Conservation (phyloP, 2,113 vertebrate genomes). For the Platichthys stellatus region DNA sequence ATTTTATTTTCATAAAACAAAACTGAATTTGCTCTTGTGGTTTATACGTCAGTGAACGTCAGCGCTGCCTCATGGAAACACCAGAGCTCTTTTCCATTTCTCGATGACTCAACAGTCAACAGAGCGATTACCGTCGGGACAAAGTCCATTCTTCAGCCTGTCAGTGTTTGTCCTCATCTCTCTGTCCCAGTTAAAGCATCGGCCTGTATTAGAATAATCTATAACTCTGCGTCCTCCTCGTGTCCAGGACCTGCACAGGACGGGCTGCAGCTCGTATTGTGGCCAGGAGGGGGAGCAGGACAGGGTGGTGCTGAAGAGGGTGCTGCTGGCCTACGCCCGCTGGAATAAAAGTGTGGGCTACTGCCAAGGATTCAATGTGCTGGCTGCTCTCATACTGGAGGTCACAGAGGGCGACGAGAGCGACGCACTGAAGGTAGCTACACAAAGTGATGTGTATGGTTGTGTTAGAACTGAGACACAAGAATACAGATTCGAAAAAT, state of each 20-base stretch:
- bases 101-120: constrained; percentile 33
- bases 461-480: no score
- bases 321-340: constrained; percentile 76
- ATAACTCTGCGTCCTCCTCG: not conserved
- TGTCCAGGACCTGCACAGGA: constrained; percentile 79
- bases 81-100: constrained; percentile 1
- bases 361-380: constrained; percentile 78
- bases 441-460: not conserved
- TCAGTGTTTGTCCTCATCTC: not conserved
- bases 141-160: constrained; percentile 31
- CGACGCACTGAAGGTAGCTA: constrained; percentile 72
- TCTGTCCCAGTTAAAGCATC: not conserved
- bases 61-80: constrained; percentile 56
- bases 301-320: constrained; percentile 78
- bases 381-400: constrained; percentile 76
- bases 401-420: constrained; percentile 76
- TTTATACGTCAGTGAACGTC: constrained; percentile 36
- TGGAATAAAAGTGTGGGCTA: constrained; percentile 79
- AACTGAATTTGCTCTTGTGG: no score
- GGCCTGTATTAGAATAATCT: not conserved
- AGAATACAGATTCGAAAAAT: no score
- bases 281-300: constrained; percentile 80
- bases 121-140: constrained; percentile 30
- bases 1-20: no score
- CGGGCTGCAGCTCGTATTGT: constrained; percentile 77